Percentiles rank a stretch among this genome's conserved stretches.
These are phyloP conservation scores for Dichetophora obliterata DNA, from an alignment of 2,888 invertebrate genomes.

Conservation along the genomic window DNA sequence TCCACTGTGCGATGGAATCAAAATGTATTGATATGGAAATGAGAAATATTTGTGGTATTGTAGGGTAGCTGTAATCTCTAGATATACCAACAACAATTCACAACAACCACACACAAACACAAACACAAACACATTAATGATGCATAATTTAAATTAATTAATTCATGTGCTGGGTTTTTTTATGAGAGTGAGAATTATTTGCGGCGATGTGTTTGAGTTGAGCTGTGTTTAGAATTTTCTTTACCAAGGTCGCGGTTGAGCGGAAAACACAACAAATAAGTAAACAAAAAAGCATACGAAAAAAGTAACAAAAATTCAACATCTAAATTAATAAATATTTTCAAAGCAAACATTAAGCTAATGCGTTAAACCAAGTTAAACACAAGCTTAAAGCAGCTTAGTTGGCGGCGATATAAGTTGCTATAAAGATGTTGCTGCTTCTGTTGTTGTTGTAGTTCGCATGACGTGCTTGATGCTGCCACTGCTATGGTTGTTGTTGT, in stretches of 20 bases:
- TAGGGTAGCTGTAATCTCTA: not conserved
- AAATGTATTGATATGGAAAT: not conserved
- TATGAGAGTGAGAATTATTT: not conserved
- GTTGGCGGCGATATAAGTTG: not conserved
- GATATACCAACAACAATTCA: not conserved
- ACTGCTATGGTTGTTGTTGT: not conserved
- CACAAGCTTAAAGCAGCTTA: not conserved
- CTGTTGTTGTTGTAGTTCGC: not conserved
- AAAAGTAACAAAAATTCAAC: not conserved
- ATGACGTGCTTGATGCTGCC: not conserved
- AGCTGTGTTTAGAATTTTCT: not conserved
- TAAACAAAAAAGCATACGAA: not conserved
- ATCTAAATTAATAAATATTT: not conserved
- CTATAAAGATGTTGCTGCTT: not conserved
- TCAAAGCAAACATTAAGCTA: too few species aligned
- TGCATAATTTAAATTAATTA: not conserved
- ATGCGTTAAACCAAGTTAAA: too few species aligned
- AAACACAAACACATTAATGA: too few species aligned
- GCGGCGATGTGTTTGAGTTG: not conserved
- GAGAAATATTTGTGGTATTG: constrained; percentile 5
- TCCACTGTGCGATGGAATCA: too few species aligned
- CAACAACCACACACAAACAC: not conserved
- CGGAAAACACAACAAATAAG: too few species aligned
- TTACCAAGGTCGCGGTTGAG: not conserved
- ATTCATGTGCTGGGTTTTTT: not conserved